Base-by-base conservation (phyloP, 2,113 vertebrate species). In the Neotoma lepida region DNA sequence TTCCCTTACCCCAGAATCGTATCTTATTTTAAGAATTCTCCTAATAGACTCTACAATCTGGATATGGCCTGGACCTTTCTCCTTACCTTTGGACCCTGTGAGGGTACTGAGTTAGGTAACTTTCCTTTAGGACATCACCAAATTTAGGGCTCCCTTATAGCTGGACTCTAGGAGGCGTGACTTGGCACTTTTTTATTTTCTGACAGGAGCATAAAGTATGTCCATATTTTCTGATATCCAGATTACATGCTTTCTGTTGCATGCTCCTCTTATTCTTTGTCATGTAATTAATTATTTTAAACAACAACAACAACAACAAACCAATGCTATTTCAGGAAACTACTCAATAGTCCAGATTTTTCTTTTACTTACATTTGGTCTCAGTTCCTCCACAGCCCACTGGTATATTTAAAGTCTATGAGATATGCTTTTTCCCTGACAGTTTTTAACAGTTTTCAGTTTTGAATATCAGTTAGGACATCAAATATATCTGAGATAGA, bases 391-490 rank as follows among this genome's bases (percentile, higher is more conserved):
- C 44, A 49, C 2, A 56, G 33, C 41, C 58, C 3, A 81, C 41
- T 81, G 49, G 78, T 74, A 58, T 56, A 80, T 87, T 92, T 63
- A 46, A 90, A 88, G 44, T 78, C 56, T 28, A 46, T 44, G 68
- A 63, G 64, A 76, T 71, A 76, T 71, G 3, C 28, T 39, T 78
- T 44, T 85, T 30, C 91, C 35, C 30, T 92, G 46, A 5, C 17
- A 80, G 87, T 92, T 84, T 94, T 6, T 51, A 70, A 58, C 54
- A 33, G 10, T 74, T 89, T 93, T 81, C 49, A 61, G 35, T 61
- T 74, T 63, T 64, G 30, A 92, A 33, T 58, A 76, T 87, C 39
- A 61, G 49, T 73, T 44, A 66, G 30, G 28, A 24, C 39, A 87
- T 77, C 13, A 33, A 88, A 7, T 80, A 17, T n/a, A 46, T 33